Percentiles rank a stretch among this genome's conserved stretches.
phyloP scores from a whole-genome alignment of 1,140 invertebrate genomes.

The Aphelenchoides avenae region DNA sequence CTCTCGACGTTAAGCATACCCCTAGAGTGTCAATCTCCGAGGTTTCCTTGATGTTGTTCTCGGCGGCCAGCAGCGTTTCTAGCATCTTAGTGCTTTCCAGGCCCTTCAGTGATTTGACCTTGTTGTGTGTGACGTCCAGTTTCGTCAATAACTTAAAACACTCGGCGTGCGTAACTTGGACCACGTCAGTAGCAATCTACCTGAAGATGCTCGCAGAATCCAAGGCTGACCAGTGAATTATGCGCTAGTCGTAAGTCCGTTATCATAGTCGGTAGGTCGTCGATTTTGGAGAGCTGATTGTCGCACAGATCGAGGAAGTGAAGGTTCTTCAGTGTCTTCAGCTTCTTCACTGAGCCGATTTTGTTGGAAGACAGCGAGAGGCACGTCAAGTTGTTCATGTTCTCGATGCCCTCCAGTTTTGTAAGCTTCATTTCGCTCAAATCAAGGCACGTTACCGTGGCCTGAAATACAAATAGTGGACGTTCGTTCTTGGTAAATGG shows the following conservation, averaged over 20 bases:
- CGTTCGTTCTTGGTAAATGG: neutral
- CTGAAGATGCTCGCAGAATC: constrained; percentile 22
- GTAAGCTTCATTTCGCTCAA: constrained; percentile 23
- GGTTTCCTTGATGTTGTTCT: constrained; percentile 27
- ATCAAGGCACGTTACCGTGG: constrained; percentile 22
- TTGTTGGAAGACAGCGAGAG: constrained; percentile 27
- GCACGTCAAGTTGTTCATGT: constrained; percentile 17
- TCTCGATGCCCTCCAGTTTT: constrained; percentile 28
- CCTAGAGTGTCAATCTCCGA: constrained; percentile 33
- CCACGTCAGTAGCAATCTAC: too few species aligned
- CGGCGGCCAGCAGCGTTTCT: constrained; percentile 20
- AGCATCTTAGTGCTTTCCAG: too few species aligned
- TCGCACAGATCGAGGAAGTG: constrained; percentile 17
- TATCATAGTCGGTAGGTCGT: constrained; percentile 26
- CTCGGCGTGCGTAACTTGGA: too few species aligned
- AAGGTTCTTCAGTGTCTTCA: constrained; percentile 14
- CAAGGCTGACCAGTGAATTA: constrained; percentile 14
- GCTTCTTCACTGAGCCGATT: constrained; percentile 20
- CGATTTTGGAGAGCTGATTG: constrained; percentile 34
- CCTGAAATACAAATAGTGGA: constrained; percentile 5
- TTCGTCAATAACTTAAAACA: constrained; percentile 25
- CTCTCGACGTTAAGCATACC: constrained; percentile 12
- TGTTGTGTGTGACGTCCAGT: constrained; percentile 21
- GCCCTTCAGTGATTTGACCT: constrained; percentile 21
- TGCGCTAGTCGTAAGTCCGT: constrained; percentile 14